Base-by-base conservation (phyloP, 2,888 invertebrate species). In the Napeogenes sylphis region DNA sequence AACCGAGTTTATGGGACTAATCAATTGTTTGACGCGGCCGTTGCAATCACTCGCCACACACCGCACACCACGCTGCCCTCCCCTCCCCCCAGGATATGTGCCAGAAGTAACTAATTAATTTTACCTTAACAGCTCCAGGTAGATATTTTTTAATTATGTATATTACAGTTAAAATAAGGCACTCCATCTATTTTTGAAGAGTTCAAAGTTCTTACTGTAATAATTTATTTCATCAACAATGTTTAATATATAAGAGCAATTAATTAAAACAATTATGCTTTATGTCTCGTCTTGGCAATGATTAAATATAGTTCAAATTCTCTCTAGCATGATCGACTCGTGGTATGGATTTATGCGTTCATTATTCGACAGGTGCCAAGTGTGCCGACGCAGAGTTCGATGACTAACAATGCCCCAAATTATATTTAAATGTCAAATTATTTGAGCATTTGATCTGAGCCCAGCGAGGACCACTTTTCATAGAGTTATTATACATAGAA, bases 321-420 rank as follows among this genome's bases (percentile, higher is more conserved):
- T 89, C 84, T 87, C 87, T 88, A 82, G 83, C 77, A 80, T 77
- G 86, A 85, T 86, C 83, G 85, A 76, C 81, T 77, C 84, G 84
- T 83, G 87, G 85, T 89, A 90, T 90, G 90, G 87, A 90, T 90
- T 90, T 90, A 90, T 90, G 87, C 85, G 85, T 83, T 82, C 87
- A 90, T 88, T 91, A 90, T 91, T 91, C 89, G 89, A 88, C 88
- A 88, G 87, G 90, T 91, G 91, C 91, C 91, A 91, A 91, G 90
- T 91, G 91, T 91, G 91, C 87, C 91, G 87, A 85, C 82, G 82
- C 77, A 82, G 82, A 83, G 88, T 85, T 87, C 89, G 89, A 90
- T 90, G 90, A 90, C 89, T 90, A 90, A 90, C 89, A 88, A 82
- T 85, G 89, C 83, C 87, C 90, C 85, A 85, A 89, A 89, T 90